These are phyloP conservation scores for Pangasianodon gigas DNA, from an alignment of 2,113 vertebrate species.

Conservation along the genomic window DNA sequence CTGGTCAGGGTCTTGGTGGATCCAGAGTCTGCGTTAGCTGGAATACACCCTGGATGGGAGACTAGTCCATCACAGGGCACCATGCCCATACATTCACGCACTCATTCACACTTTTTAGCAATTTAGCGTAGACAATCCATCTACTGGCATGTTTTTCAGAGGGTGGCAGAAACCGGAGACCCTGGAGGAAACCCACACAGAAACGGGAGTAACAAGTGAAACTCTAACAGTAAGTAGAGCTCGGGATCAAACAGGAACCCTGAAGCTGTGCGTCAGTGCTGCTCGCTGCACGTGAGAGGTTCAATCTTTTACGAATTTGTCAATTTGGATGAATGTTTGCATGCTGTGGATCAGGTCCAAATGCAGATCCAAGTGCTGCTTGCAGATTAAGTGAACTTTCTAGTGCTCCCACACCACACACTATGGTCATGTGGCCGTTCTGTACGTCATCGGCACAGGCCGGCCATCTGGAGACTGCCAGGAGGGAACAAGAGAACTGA, in stretches of 20 bases:
- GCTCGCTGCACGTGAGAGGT: neutral
- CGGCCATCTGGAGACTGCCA: constrained; percentile 30
- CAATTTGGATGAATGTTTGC: neutral
- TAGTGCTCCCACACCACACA: neutral
- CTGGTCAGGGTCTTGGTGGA: neutral
- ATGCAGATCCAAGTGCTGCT: neutral
- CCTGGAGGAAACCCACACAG: neutral
- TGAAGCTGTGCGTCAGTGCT: neutral
- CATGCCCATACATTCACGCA: neutral
- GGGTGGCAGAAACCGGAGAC: neutral
- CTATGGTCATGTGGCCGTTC: neutral
- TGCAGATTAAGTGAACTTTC: neutral
- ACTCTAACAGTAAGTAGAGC: neutral
- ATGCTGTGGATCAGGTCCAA: neutral
- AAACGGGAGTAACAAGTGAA: neutral
- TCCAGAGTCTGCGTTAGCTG: neutral
- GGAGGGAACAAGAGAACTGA: constrained; percentile 21
- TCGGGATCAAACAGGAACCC: neutral
- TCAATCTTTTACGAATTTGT: neutral
- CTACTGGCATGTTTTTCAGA: neutral
- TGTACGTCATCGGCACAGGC: constrained; percentile 6
- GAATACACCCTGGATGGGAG: neutral
- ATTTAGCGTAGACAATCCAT: neutral
- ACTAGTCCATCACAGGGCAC: neutral
- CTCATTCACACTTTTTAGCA: neutral